Percentiles rank a stretch among this genome's conserved stretches.
These are phyloP conservation scores for Crioceris asparagi DNA, from an alignment of 2,888 invertebrate species.

Conservation along the genomic window DNA sequence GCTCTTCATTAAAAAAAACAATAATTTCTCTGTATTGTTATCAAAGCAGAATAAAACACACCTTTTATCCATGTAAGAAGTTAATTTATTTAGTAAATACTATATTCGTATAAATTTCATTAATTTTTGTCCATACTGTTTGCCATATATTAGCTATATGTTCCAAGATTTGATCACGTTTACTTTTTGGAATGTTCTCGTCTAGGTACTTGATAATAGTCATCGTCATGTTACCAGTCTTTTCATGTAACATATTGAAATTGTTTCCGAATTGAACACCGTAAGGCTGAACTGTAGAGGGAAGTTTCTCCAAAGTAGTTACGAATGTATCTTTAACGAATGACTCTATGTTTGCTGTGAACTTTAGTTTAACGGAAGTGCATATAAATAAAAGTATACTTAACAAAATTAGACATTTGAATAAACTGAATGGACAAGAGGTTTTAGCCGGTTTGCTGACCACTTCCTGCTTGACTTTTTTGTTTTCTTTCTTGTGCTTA, in stretches of 20 bases:
- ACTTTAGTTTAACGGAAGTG: conserved; percentile 9
- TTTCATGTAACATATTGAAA: conserved; percentile 4
- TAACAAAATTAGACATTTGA: conserved; percentile 1
- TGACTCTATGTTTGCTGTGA: conserved; percentile 8
- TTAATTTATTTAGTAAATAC: too few species aligned
- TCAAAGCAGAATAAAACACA: too few species aligned
- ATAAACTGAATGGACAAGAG: not conserved
- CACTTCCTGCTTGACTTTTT: not conserved
- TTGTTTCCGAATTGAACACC: conserved; percentile 4
- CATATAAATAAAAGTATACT: conserved; percentile 6
- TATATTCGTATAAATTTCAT: conserved; percentile 8
- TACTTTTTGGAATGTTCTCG: conserved; percentile 7
- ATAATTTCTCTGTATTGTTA: too few species aligned
- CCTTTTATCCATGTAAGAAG: too few species aligned
- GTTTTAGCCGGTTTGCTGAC: not conserved
- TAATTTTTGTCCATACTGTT: conserved; percentile 4
- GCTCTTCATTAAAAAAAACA: too few species aligned
- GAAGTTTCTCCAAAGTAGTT: conserved; percentile 5
- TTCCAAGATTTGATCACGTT: conserved; percentile 2
- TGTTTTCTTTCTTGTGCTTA: not conserved
- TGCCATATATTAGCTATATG: not conserved
- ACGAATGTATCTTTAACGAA: conserved; percentile 2
- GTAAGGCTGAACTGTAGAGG: conserved; percentile 3
- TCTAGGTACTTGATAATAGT: conserved; percentile 6
- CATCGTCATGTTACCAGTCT: conserved; percentile 7